Conservation (phyloP, 2,797 vertebrate genomes). For the Tachyglossus aculeatus region DNA sequence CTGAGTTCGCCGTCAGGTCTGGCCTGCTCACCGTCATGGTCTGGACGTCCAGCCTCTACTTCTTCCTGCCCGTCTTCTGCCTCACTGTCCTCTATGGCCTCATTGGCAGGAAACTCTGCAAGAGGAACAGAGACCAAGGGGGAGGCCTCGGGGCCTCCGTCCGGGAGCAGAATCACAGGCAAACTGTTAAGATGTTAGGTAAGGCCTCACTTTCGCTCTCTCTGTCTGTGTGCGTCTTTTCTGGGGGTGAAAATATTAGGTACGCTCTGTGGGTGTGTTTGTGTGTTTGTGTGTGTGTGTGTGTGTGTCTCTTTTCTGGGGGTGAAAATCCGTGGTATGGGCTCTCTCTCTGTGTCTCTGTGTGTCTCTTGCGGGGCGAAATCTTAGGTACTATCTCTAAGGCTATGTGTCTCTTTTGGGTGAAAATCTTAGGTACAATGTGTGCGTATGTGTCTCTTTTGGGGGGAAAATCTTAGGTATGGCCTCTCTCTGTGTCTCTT, state of each 20-base stretch:
- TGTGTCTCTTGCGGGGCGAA: too few species aligned
- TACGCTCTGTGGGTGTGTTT: too few species aligned
- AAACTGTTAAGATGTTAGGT: constrained; percentile 98
- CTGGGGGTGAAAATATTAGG: too few species aligned
- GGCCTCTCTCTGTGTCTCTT: too few species aligned
- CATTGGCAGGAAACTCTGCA: constrained; percentile 94
- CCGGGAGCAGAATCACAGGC: constrained; percentile 91
- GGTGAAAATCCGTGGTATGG: too few species aligned
- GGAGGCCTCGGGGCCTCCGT: constrained; percentile 81
- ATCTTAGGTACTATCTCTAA: too few species aligned
- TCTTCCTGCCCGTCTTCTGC: constrained; percentile 95
- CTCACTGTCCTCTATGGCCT: constrained; percentile 95
- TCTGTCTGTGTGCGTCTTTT: not conserved
- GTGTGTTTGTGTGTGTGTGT: not conserved
- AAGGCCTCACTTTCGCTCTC: constrained; percentile 20
- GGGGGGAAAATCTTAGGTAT: too few species aligned
- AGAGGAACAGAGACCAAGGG: constrained; percentile 82
- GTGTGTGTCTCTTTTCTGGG: not conserved
- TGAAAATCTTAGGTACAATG: too few species aligned
- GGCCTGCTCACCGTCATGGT: constrained; percentile 95
- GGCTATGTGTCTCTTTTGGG: too few species aligned
- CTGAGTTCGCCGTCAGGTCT: constrained; percentile 90
- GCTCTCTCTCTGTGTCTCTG: not conserved
- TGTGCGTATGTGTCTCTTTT: too few species aligned
- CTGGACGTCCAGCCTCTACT: constrained; percentile 95